Evolutionary conservation across 1,140 invertebrate species (phyloP), one percentile per base, ranked within the genome.

Genomic region (Sitobion miscanthi): DNA sequence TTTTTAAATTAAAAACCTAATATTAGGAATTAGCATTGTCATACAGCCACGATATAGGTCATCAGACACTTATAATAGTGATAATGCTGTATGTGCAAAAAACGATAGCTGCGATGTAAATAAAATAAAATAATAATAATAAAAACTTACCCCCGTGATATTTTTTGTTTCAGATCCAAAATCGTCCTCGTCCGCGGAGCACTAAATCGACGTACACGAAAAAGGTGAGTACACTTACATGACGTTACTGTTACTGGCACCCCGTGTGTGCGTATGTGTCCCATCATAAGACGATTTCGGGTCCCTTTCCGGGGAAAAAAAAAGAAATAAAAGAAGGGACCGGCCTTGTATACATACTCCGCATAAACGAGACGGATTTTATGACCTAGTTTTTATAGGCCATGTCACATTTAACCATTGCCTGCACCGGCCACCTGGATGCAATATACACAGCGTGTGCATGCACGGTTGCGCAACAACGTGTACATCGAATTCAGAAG

Each of bases 211-310:
- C 91, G 49, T 30, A 42, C 35, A 82, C 91, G 21, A 86, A 86
- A 42, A 85, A 93, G 91, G 91, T 93, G 82, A 93, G 91, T 83
- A 57, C 91, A 25, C 91, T 93, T 86, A 57, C 77, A 85, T 93
- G 57, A 45, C 49, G 25, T 93, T 57, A 57, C 9, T 57, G 23
- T 85, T n/a, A 86, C 91, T 86, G 82, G 42, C 35, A 30, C 35
- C 4, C 25, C 8, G 69, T 38, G 45, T 69, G 57, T 42, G 62
- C 30, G n/a, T 45, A 49, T 54, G 82, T 54, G 17, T 38, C 49
- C n/a, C 35, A 20, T 69, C 23, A 69, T 38, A 69, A 90, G 57
- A 91, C 17, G 21, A 91, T 91, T 77, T 54, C 49, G 42, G 91
- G 23, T n/a, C 91, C 49, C n/a, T 85, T 92, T 30, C 62, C 25